These are phyloP conservation scores for Heteropelma amictum DNA, from an alignment of 2,888 invertebrate genomes.

Conservation along the genomic window DNA sequence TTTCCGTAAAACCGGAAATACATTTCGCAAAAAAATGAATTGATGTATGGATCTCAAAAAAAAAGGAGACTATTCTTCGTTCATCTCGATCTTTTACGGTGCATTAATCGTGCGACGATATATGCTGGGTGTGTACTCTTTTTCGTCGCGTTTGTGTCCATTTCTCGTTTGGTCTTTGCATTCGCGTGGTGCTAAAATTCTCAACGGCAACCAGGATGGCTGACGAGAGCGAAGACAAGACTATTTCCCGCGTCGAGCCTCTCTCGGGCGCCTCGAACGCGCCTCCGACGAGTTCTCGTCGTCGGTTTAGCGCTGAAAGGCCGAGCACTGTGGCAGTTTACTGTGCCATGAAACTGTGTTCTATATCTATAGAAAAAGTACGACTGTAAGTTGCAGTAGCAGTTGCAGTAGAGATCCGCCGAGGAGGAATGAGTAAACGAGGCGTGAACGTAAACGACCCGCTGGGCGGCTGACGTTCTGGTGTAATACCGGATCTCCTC, in stretches of 20 bases:
- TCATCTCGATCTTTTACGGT: too few species aligned
- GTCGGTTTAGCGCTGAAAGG: constrained; percentile 4
- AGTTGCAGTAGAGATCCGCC: constrained; percentile 47
- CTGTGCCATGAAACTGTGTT: too few species aligned
- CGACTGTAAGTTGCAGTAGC: constrained; percentile 24
- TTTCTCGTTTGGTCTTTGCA: constrained; percentile 11
- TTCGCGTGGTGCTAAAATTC: constrained; percentile 35
- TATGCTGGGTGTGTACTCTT: not conserved
- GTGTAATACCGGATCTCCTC: constrained; percentile 45
- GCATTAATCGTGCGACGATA: too few species aligned
- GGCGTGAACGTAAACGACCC: constrained; percentile 66
- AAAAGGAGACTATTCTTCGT: too few species aligned
- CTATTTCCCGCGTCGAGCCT: constrained; percentile 52
- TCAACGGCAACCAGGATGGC: constrained; percentile 17
- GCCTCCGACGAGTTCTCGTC: constrained; percentile 22
- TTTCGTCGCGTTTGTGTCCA: not conserved
- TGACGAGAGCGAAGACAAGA: constrained; percentile 54
- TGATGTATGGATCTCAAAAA: too few species aligned
- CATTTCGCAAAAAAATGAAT: too few species aligned
- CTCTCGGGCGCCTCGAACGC: not conserved
- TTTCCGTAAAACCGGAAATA: too few species aligned
- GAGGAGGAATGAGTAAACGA: constrained; percentile 60
- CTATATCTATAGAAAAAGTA: too few species aligned
- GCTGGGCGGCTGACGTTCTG: constrained; percentile 50
- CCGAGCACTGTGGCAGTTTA: constrained; percentile 25